Conservation (phyloP, 2,888 invertebrate species). For the Oscheius onirici region DNA sequence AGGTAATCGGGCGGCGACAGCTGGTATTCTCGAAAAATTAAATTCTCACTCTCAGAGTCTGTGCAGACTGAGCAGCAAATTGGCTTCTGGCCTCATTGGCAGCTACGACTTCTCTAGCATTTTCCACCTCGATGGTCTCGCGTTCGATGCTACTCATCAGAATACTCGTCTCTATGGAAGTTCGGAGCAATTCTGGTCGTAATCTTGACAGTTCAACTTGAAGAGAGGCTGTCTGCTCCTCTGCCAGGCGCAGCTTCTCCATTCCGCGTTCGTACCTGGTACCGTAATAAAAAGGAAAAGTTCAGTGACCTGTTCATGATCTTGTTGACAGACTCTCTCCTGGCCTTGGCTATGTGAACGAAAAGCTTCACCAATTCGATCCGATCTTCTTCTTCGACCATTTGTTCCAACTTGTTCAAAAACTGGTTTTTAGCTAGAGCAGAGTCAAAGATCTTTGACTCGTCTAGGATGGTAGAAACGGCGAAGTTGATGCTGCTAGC, state of each 20-base stretch:
- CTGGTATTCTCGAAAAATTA: too few relatives aligned
- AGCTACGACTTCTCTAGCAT: constrained; percentile 69
- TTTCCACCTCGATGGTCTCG: constrained; percentile 69
- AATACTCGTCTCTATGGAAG: constrained; percentile 66
- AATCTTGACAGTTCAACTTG: constrained; percentile 59
- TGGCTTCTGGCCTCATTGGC: constrained; percentile 62
- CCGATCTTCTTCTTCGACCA: constrained; percentile 9
- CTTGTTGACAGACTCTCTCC: background rate
- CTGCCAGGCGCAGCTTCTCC: constrained; percentile 62
- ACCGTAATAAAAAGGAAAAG: too few relatives aligned
- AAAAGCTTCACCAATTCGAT: background rate
- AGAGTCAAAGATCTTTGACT: background rate
- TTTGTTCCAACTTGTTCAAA: background rate
- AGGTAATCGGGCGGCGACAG: too few relatives aligned
- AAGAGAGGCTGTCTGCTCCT: constrained; percentile 64
- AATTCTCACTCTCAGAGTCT: constrained; percentile 58
- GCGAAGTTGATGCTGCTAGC: background rate
- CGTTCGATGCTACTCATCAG: constrained; percentile 67
- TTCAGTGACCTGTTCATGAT: constrained; percentile 14
- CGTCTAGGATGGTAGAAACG: background rate
- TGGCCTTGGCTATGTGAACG: constrained; percentile 1
- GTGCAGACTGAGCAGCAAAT: constrained; percentile 64
- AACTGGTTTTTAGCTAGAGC: background rate
- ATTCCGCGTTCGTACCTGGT: constrained; percentile 27
- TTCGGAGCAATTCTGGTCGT: constrained; percentile 63